Base-by-base conservation (phyloP, 1,140 invertebrate genomes). In the Ips typographus region DNA sequence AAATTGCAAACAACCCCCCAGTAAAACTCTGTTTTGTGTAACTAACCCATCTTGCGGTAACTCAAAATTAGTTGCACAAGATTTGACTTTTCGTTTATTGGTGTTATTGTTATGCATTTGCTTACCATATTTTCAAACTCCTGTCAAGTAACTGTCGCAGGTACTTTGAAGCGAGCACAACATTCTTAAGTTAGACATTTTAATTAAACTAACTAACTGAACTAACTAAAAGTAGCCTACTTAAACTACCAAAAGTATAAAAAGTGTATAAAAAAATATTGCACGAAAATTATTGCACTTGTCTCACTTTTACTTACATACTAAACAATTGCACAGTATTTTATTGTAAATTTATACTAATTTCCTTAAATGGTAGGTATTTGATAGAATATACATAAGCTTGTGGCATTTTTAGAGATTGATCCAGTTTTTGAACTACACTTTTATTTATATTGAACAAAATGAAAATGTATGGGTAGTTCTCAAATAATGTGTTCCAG, bases 111-210 rank as follows among this genome's bases (percentile, higher is more conserved):
- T 22, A 22, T 22, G 22, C 22, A 22, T 22, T 22, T 22, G 22
- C 22, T 22, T 22, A 22, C 22, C 22, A 22, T 22, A 22, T 22
- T 22, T 22, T 22, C 22, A 22, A 22, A 22, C 22, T 22, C 22
- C 22, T 22, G 22, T 22, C 22, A 22, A 22, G 22, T 22, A 22
- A 22, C 22, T 22, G 22, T 22, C 22, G 22, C 59, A 61, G 59
- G 59, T 61, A 61, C 59, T 61, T 61, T 36, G 59, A 61, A 61
- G 59, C 36, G 53, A 55, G 53, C 53, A 55, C 53, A n/a, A 5
- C 4, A 47, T 5, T 47, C 22, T 22, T 22, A 22, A 22, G 22
- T 22, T 22, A 22, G 22, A 22, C 22, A 22, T 22, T 22, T 22
- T 22, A 22, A 22, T 22, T 22, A 22, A 22, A 22, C 22, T 22